Evolutionary conservation across 92 coral and sea anemone species (phyloP), one percentile per base, ranked within the genome.

Genomic region (Zoanthus sansibaricus): DNA sequence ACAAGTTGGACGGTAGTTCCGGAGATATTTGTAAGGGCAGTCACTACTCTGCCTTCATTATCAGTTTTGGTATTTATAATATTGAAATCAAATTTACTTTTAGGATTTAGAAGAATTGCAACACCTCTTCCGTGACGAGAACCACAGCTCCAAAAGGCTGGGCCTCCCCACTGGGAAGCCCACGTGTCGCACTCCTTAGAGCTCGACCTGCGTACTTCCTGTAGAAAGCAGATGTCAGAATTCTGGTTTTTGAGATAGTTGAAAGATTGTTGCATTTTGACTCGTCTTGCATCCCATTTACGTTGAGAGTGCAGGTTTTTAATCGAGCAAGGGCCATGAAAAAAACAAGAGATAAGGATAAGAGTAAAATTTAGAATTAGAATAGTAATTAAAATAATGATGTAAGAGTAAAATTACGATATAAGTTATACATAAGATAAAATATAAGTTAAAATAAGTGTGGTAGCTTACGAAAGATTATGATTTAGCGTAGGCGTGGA

Each of bases 121-220:
- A 61, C 66, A 21, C 87, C 87, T 12, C 87, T 49, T 45, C 87
- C 49, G 10, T 59, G 46, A 13, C 25, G 21, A 1, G 79, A 18
- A 6, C 79, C 79, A 47, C 51, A 21, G 17, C 77, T 72, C 87
- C 87, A 83, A 3, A 83, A 0, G 0, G 79, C 87, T 71, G 44
- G 61, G 16, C 61, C 79, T 70, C 66, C 78, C 87, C 70, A 48
- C 67, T 83, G 62, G 4, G 20, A 45, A 6, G 33, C 64, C 79
- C 87, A 71, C 42, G 45, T 13, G 32, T 6, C 9, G 16, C 15
- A 10, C n/a, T 83, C 87, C 2, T 67, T 5, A 16, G 11, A 6
- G 18, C 46, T 1, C 1, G 77, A 15, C 9, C 9, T 59, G 20
- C 47, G 78, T 0, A 72, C 68, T 9, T 83, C 87, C 62, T 83